A percentile compares a stretch with the other conserved stretches of the same genome.
Evolutionary conservation across 2,797 vertebrate species (phyloP).

Genomic region (Pterois miles): DNA sequence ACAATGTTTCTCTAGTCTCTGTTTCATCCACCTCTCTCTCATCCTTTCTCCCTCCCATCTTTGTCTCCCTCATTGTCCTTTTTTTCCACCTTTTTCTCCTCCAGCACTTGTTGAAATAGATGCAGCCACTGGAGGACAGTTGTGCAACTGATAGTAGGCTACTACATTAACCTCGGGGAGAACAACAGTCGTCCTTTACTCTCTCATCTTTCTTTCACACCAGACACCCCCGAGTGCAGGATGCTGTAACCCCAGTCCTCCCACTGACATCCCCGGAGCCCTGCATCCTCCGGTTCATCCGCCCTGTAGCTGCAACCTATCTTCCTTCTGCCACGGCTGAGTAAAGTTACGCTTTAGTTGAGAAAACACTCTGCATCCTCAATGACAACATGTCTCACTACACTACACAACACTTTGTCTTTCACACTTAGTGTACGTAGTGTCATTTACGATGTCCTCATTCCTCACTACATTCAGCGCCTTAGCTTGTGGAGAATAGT

Average conservation of each 20-base stretch:
- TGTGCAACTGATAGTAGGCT: conserved; percentile 44
- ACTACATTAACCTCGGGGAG: conserved; percentile 62
- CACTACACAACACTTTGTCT: conserved; percentile 14
- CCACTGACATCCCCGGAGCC: conserved; percentile 42
- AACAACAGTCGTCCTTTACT: conserved; percentile 44
- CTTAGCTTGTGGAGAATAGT: conserved; percentile 5
- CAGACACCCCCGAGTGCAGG: conserved; percentile 33
- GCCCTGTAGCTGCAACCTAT: conserved; percentile 32
- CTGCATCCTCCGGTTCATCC: conserved; percentile 9
- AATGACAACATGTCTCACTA: conserved; percentile 18
- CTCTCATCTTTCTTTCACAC: conserved; percentile 55
- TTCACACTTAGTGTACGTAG: conserved; percentile 25
- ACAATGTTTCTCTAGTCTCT: conserved; percentile 7
- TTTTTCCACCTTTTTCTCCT: conserved; percentile 26
- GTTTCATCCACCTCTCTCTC: conserved; percentile 1
- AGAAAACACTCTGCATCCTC: conserved; percentile 27
- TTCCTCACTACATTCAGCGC: conserved; percentile 15
- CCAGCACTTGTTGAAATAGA: conserved; percentile 59
- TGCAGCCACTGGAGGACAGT: conserved; percentile 54
- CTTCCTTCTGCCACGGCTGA: conserved; percentile 50
- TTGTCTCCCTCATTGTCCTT: background rate
- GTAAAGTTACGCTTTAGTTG: conserved; percentile 26
- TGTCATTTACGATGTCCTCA: conserved; percentile 18
- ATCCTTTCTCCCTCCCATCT: background rate
- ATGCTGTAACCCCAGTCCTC: conserved; percentile 35